phyloP scores from a whole-genome alignment of 2,888 invertebrate genomes.

The Perizoma flavofasciatum region DNA sequence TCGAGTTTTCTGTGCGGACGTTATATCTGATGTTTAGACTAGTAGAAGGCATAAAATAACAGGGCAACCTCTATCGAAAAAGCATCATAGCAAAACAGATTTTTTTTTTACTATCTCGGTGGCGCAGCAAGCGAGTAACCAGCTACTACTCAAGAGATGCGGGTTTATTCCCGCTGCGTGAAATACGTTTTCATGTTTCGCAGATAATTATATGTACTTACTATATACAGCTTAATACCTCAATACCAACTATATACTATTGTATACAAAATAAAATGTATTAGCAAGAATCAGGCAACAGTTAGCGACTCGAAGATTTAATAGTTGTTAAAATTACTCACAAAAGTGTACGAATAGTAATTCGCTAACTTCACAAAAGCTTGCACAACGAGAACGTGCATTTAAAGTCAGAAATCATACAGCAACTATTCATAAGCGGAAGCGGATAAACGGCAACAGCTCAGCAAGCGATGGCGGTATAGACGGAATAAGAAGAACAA shows the following conservation, averaged over 20 bases:
- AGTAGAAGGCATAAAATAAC: background rate
- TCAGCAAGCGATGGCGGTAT: conserved; percentile 22
- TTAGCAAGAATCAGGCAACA: conserved; percentile 5
- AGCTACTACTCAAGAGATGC: no score
- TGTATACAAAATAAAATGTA: background rate
- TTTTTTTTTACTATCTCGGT: no score
- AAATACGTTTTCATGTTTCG: no score
- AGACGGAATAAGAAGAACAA: conserved; percentile 7
- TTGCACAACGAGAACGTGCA: conserved; percentile 41
- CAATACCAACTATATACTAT: background rate
- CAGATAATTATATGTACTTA: no score
- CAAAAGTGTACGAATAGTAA: conserved; percentile 39
- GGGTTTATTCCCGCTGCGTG: no score
- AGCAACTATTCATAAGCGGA: conserved; percentile 27
- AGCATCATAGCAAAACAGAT: background rate
- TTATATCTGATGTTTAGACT: background rate
- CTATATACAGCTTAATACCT: background rate
- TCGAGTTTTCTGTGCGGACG: conserved; percentile 12
- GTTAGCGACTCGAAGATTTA: conserved; percentile 23
- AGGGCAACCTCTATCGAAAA: background rate
- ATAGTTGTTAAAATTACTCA: conserved; percentile 40
- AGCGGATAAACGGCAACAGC: conserved; percentile 6
- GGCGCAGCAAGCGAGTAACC: no score
- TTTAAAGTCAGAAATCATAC: conserved; percentile 37
- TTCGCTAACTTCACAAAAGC: conserved; percentile 43